These are phyloP conservation scores for Thaumatotibia leucotreta DNA, from an alignment of 1,140 invertebrate genomes.

Conservation along the genomic window DNA sequence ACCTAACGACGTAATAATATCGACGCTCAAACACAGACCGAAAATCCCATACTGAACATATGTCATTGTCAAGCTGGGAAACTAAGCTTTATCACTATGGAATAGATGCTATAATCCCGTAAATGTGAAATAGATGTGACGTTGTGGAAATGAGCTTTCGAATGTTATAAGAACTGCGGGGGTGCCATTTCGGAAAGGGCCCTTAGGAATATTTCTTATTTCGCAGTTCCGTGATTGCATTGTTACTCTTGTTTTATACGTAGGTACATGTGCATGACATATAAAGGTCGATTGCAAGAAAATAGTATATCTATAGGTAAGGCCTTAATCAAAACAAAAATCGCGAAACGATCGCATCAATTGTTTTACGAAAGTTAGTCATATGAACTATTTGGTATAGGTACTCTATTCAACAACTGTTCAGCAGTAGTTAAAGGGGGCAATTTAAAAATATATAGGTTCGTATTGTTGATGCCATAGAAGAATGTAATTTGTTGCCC, in stretches of 20 bases:
- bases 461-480: too few relatives aligned
- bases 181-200: background rate
- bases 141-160: background rate
- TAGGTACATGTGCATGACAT: background rate
- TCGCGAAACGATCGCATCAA: too few relatives aligned
- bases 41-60: background rate
- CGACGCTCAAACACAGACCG: background rate
- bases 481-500: too few relatives aligned
- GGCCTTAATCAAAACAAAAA: too few relatives aligned
- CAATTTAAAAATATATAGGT: too few relatives aligned
- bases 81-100: background rate
- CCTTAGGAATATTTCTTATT: background rate
- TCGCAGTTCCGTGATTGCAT: background rate
- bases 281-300: background rate
- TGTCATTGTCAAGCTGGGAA: background rate
- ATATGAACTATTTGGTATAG: too few relatives aligned
- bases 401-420: too few relatives aligned
- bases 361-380: too few relatives aligned
- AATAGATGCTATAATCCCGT: background rate
- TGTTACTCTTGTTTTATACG: background rate
- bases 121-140: background rate
- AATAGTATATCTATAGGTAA: background rate
- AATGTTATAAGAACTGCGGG: background rate
- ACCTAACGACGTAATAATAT: background rate
- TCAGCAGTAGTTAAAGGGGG: too few relatives aligned